A percentile compares a stretch with the other conserved stretches of the same genome.
These are phyloP conservation scores for Therioaphis trifolii DNA, from an alignment of 2,888 invertebrate species.

Conservation along the genomic window DNA sequence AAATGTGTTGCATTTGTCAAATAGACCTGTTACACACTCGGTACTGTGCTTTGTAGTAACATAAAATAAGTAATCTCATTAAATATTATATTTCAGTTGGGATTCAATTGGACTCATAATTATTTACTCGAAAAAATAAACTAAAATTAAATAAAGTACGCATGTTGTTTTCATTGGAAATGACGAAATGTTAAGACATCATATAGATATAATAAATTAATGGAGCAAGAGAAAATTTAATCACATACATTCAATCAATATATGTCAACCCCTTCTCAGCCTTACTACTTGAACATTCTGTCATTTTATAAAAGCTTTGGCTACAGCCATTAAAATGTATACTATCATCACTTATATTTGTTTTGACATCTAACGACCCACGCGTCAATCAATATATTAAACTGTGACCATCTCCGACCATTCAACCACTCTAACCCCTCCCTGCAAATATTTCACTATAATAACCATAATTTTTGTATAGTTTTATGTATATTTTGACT, in stretches of 20 bases:
- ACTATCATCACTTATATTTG: slow-evolving; percentile 38
- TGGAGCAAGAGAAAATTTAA: slow-evolving; percentile 6
- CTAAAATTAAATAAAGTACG: no score
- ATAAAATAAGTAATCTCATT: no score
- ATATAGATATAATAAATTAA: not conserved
- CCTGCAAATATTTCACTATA: not conserved
- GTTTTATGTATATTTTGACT: no score
- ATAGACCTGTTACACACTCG: no score
- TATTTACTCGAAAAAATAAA: no score
- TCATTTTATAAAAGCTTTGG: slow-evolving; percentile 31
- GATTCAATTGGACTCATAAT: no score
- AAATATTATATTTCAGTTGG: no score
- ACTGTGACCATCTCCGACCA: not conserved
- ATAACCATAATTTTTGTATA: no score
- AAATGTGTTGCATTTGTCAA: no score
- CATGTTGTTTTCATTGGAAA: no score
- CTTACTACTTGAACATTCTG: slow-evolving; percentile 31
- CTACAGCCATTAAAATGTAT: slow-evolving; percentile 22
- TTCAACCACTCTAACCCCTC: not conserved
- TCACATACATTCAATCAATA: slow-evolving; percentile 37
- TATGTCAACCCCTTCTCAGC: slow-evolving; percentile 23
- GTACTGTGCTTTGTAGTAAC: no score
- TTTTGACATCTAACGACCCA: slow-evolving; percentile 5
- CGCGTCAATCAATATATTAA: slow-evolving; percentile 50
- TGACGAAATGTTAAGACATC: no score